A percentile compares a stretch with the other conserved stretches of the same genome.
Conservation (phyloP, 30 jellyfish, hydroid and myxozoan genomes). For the Clytia hemisphaerica region DNA sequence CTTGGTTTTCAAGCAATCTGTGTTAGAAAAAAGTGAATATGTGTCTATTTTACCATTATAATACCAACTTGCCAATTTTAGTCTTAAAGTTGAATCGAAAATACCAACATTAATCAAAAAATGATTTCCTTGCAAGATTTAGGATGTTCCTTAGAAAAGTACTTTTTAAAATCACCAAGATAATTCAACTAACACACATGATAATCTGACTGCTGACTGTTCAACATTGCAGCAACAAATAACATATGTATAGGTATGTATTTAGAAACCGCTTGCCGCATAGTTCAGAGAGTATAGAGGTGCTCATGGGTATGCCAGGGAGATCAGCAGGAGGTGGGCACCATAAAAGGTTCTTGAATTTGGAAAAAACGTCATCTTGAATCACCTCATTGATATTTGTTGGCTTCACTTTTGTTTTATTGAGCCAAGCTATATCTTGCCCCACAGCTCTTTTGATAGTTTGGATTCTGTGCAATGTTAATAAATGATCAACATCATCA, state of each 20-base stretch:
- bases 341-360: slow-evolving; percentile 1
- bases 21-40: slow-evolving; percentile 13
- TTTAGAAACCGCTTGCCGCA: slow-evolving; percentile 8
- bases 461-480: slow-evolving; percentile 11
- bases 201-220: not conserved
- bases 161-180: not conserved
- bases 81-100: not conserved
- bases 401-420: slow-evolving; percentile 3
- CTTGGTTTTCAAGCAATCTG: too few relatives aligned
- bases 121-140: not conserved
- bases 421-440: slow-evolving; percentile 17
- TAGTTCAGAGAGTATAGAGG: slow-evolving; percentile 10
- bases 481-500: slow-evolving; percentile 9
- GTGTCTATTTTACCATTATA: not conserved
- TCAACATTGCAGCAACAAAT: not conserved
- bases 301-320: not conserved
- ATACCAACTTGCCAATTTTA: slow-evolving; percentile 14
- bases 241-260: slow-evolving; percentile 1
- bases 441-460: slow-evolving; percentile 13
- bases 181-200: slow-evolving; percentile 3
- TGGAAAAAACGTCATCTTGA: too few relatives aligned
- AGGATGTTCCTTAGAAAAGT: not conserved
- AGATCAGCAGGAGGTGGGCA: slow-evolving; percentile 3
- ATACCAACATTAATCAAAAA: slow-evolving; percentile 14
- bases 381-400: slow-evolving; percentile 9